Conservation (phyloP, 1,140 invertebrate genomes). For the Conus ventricosus region DNA sequence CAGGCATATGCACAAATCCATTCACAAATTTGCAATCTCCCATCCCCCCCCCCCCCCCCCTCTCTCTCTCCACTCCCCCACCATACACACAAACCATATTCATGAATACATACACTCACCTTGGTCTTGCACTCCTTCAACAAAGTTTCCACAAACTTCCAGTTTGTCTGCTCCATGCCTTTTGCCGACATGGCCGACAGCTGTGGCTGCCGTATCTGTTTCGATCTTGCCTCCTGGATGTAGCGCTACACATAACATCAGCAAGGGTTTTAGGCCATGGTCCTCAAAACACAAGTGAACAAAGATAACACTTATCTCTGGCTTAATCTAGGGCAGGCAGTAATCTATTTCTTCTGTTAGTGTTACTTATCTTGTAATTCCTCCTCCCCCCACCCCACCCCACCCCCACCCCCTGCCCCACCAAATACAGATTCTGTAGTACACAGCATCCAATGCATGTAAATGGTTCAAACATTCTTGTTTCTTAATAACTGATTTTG, state of each 20-base stretch:
- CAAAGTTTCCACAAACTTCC: constrained; percentile 98
- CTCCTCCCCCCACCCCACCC: too few relatives aligned
- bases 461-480: too few relatives aligned
- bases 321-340: neutral
- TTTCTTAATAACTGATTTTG: too few relatives aligned
- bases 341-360: neutral
- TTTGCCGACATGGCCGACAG: constrained; percentile 71
- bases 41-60: too few relatives aligned
- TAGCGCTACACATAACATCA: constrained; percentile 67
- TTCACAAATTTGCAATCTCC: too few relatives aligned
- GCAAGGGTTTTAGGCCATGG: neutral
- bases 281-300: neutral
- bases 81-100: neutral
- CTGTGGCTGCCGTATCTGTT: constrained; percentile 69
- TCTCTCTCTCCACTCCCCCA: too few relatives aligned
- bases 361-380: too few relatives aligned
- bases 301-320: neutral
- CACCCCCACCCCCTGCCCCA: too few relatives aligned
- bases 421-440: too few relatives aligned
- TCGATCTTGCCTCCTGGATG: constrained; percentile 72
- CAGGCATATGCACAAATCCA: too few relatives aligned
- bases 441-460: too few relatives aligned
- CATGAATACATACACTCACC: constrained; percentile 76
- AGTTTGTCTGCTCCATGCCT: constrained; percentile 93
- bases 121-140: constrained; percentile 83